Base-by-base conservation (phyloP, 2,797 vertebrate species). In the Florisuga fusca region DNA sequence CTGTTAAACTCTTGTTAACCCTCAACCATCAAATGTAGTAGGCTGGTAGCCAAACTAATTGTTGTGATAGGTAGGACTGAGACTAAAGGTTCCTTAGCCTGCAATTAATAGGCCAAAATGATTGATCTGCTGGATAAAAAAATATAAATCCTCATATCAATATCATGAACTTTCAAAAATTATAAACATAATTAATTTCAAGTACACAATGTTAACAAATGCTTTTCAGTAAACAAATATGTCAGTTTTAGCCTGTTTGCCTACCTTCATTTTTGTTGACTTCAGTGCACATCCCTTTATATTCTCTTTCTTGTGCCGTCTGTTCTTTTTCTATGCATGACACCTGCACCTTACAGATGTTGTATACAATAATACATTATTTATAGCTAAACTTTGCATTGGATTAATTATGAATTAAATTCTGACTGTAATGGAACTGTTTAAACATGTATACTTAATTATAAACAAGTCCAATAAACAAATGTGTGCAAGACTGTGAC, bases 321-420 rank as follows among this genome's bases (percentile, higher is more conserved):
- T 93, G 73, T 58, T 84, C 38, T 50, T 88, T 83, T 78, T 84
- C 36, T 36, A 71, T 63, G 34, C 57, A 3, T 0, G 8, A 57
- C 45, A 94, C 57, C 87, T 91, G 88, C 77, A 54, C 25, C 89
- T 92, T 84, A 94, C 74, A 90, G 85, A 94, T 89, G 89, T 80
- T 85, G 36, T 83, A 82, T 20, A 73, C 75, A 90, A 94, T 67
- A 93, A 87, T 93, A 72, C 57, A 87, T 95, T 94, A 91, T 96
- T 94, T 95, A 94, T 79, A 93, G 57, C 73, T 77, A 91, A 96
- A 87, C 57, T 94, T 93, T 84, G 85, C 71, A 93, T 93, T 84
- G 74, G 67, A 89, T 96, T 90, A 94, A 96, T 94, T 95, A 96
- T 88, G 91, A 90, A 94, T 96, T 89, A 94, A 90, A 90, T 79